phyloP scores from a whole-genome alignment of 2,113 vertebrate genomes.

The Thunnus maccoyii region DNA sequence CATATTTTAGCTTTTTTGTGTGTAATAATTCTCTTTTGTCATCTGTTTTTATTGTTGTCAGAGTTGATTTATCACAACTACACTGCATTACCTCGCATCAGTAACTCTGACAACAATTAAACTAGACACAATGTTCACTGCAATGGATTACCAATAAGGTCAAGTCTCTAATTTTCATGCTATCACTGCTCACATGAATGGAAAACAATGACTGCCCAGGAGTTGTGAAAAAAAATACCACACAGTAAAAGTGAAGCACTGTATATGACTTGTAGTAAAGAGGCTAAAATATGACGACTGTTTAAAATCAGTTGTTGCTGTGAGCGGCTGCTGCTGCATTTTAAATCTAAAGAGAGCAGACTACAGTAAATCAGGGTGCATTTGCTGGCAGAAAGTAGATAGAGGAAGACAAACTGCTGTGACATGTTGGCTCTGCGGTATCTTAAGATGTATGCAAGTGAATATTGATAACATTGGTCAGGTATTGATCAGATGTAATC shows the following conservation, averaged over 20 bases:
- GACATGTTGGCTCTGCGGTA: background rate
- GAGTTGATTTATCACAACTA: background rate
- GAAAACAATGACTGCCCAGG: background rate
- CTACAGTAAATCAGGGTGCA: background rate
- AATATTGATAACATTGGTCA: background rate
- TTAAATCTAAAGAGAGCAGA: background rate
- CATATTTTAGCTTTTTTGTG: no score
- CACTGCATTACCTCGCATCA: background rate
- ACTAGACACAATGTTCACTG: background rate
- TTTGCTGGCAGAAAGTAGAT: background rate
- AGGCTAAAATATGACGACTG: no score
- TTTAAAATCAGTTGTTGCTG: background rate
- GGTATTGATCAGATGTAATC: background rate
- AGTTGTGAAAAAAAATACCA: background rate
- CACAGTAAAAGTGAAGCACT: background rate
- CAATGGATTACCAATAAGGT: background rate
- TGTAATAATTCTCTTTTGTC: no score
- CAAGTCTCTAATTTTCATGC: background rate
- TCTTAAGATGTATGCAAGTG: background rate
- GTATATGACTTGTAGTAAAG: background rate
- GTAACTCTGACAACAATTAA: constrained; percentile 1
- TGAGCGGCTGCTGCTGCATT: background rate
- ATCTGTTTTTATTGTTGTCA: background rate
- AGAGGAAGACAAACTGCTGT: background rate
- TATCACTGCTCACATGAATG: background rate